These are phyloP conservation scores for Eupsittula cactorum DNA, from an alignment of 2,113 vertebrate species.

Conservation along the genomic window DNA sequence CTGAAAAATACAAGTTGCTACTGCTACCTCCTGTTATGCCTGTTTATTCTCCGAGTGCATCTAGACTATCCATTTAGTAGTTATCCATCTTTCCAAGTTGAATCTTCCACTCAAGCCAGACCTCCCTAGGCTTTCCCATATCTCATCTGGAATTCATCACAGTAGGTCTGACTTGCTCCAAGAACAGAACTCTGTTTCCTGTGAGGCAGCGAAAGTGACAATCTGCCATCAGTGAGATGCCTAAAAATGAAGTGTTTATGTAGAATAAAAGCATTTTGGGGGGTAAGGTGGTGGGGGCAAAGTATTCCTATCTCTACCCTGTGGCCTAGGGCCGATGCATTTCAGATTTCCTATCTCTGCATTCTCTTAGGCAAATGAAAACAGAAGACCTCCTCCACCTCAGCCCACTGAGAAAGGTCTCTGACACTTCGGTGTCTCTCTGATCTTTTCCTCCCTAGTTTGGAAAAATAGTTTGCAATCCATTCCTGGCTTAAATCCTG, in stretches of 20 bases:
- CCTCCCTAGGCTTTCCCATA: not conserved
- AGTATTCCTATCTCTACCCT: not conserved
- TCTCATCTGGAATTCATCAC: not conserved
- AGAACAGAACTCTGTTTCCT: not conserved
- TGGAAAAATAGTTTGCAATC: not conserved
- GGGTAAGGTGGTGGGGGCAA: not conserved
- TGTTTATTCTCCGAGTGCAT: not conserved
- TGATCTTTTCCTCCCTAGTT: not conserved
- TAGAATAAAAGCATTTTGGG: not conserved
- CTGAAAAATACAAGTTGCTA: not conserved
- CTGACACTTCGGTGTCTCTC: not conserved
- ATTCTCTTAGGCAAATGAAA: not conserved
- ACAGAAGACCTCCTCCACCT: fast-evolving
- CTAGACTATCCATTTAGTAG: not conserved
- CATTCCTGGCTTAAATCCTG: not conserved
- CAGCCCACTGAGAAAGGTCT: not conserved
- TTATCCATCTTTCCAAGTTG: not conserved
- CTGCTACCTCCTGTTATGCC: not conserved
- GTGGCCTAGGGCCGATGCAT: not conserved
- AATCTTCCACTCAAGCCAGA: not conserved
- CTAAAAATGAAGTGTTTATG: not conserved
- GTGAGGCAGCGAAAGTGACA: not conserved
- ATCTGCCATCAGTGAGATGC: not conserved
- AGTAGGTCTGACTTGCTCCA: not conserved
- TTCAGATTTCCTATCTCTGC: not conserved